phyloP scores from a whole-genome alignment of 1,140 invertebrate genomes.

The Brachionus asplanchnoidis region DNA sequence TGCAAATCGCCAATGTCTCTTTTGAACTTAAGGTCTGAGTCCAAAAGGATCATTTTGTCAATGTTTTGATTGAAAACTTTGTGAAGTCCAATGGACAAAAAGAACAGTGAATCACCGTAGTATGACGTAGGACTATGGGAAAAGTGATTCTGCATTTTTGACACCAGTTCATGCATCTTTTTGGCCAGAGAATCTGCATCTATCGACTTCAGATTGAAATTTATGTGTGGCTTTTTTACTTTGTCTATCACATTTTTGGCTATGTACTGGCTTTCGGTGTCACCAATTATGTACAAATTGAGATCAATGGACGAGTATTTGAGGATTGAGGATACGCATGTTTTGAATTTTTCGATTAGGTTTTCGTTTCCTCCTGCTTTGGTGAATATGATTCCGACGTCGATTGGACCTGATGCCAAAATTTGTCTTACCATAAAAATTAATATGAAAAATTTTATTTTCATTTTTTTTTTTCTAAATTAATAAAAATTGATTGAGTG shows the following conservation, averaged over 20 bases:
- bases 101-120: slow-evolving; percentile 76
- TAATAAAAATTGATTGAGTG: neutral
- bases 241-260: slow-evolving; percentile 61
- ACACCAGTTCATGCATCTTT: slow-evolving; percentile 65
- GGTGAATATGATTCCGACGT: slow-evolving; percentile 60
- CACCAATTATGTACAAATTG: slow-evolving; percentile 67
- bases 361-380: slow-evolving; percentile 62
- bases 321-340: slow-evolving; percentile 62
- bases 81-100: slow-evolving; percentile 71
- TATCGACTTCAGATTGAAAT: slow-evolving; percentile 59
- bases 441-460: neutral
- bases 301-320: slow-evolving; percentile 59
- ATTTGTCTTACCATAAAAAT: neutral
- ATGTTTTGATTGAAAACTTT: slow-evolving; percentile 62
- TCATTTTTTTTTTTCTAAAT: neutral
- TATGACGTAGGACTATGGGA: slow-evolving; percentile 72
- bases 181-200: slow-evolving; percentile 64
- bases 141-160: slow-evolving; percentile 69
- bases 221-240: slow-evolving; percentile 54
- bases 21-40: slow-evolving; percentile 73
- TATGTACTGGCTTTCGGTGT: slow-evolving; percentile 63
- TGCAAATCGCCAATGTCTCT: slow-evolving; percentile 67
- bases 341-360: slow-evolving; percentile 62
- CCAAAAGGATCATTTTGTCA: slow-evolving; percentile 67
- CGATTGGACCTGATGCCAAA: slow-evolving; percentile 43